These are phyloP conservation scores for Rhinoraja longicauda DNA, from an alignment of 2,797 vertebrate genomes.

Conservation along the genomic window DNA sequence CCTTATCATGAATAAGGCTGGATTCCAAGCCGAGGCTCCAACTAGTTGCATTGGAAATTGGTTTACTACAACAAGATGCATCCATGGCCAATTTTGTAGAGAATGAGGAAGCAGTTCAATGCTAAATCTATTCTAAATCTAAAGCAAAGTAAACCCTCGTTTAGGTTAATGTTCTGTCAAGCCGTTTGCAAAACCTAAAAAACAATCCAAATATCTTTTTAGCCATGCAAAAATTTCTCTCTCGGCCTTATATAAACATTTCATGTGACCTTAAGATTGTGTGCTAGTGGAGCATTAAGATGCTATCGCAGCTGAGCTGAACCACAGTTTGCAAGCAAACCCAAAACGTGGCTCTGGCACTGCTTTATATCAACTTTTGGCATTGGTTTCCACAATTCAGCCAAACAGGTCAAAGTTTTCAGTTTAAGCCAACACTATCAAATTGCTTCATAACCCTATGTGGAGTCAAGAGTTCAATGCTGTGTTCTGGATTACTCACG, in stretches of 20 bases:
- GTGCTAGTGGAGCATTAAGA: constrained; percentile 44
- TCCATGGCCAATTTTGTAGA: background rate
- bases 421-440: constrained; percentile 46
- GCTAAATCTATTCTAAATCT: background rate
- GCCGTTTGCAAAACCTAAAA: background rate
- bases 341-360: constrained; percentile 45
- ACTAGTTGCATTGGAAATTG: background rate
- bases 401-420: constrained; percentile 53
- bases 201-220: background rate
- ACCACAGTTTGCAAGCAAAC: constrained; percentile 45
- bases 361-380: constrained; percentile 51
- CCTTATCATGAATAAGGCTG: background rate
- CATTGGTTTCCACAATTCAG: constrained; percentile 44
- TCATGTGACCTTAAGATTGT: constrained; percentile 41
- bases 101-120: background rate
- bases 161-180: background rate
- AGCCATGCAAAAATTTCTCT: constrained; percentile 24
- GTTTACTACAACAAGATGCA: background rate
- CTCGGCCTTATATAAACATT: constrained; percentile 39
- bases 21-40: background rate
- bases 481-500: constrained; percentile 47
- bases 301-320: constrained; percentile 44
- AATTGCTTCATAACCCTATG: constrained; percentile 51
- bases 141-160: no score
- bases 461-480: constrained; percentile 50